Conservation (phyloP, 2,888 invertebrate genomes). For the Tetragnatha montana region DNA sequence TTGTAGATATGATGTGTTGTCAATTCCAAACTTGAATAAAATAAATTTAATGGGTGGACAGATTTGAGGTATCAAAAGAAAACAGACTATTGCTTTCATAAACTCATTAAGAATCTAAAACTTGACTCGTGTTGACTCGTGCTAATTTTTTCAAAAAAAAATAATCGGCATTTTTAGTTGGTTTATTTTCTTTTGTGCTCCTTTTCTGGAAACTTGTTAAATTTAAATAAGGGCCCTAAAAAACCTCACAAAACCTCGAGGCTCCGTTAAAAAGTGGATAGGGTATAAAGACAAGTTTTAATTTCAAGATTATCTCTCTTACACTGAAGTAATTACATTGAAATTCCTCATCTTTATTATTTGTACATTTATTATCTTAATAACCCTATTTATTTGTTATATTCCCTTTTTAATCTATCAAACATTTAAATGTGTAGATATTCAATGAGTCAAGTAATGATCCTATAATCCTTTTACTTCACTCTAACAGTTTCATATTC, state of each 20-base stretch:
- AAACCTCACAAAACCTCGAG: not conserved
- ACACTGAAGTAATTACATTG: too few species aligned
- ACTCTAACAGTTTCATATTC: too few species aligned
- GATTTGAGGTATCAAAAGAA: slow-evolving; percentile 28
- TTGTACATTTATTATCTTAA: too few species aligned
- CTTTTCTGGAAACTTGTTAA: not conserved
- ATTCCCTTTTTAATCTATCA: too few species aligned
- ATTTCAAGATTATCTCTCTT: too few species aligned
- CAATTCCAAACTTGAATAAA: not conserved
- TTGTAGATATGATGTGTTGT: not conserved
- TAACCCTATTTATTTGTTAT: too few species aligned
- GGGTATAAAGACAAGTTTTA: too few species aligned
- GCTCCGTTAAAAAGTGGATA: not conserved
- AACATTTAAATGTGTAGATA: too few species aligned
- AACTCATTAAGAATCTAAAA: not conserved
- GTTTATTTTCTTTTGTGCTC: not conserved
- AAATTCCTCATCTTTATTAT: too few species aligned
- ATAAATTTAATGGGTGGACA: slow-evolving; percentile 21
- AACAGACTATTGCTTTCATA: not conserved
- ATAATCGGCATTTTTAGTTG: not conserved
- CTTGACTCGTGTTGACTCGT: not conserved
- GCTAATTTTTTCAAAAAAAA: too few species aligned
- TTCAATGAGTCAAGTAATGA: too few species aligned
- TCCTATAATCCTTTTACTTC: too few species aligned
- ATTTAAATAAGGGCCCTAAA: not conserved